phyloP scores from a whole-genome alignment of 2,888 invertebrate genomes.

The Gortyna flavago region DNA sequence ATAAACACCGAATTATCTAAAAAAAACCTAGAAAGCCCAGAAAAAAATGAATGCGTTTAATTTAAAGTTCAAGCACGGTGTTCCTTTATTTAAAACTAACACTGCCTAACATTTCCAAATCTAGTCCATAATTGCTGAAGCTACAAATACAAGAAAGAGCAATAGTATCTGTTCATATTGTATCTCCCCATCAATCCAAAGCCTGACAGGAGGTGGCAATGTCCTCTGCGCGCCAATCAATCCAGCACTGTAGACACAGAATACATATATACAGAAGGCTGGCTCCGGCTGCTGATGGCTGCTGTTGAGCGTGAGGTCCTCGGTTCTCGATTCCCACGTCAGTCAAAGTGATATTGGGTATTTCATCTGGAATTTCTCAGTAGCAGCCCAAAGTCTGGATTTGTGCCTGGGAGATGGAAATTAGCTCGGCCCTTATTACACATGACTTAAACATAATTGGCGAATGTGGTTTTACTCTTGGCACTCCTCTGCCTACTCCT shows the following conservation, averaged over 20 bases:
- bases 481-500: background rate
- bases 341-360: background rate
- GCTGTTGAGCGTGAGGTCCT: background rate
- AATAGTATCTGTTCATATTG: constrained; percentile 25
- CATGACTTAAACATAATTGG: background rate
- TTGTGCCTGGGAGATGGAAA: background rate
- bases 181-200: constrained; percentile 30
- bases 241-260: constrained; percentile 14
- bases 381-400: background rate
- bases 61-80: background rate
- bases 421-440: background rate
- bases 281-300: too few species aligned
- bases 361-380: background rate
- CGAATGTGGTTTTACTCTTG: background rate
- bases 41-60: background rate
- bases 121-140: background rate
- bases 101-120: background rate
- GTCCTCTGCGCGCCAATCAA: constrained; percentile 44
- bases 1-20: too few species aligned
- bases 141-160: constrained; percentile 1
- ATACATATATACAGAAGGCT: background rate
- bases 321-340: background rate
- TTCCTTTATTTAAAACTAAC: background rate
- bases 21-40: background rate
- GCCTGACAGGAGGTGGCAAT: constrained; percentile 51